Evolutionary conservation across 2,797 vertebrate genomes (phyloP).

Genomic region (Periparus ater): DNA sequence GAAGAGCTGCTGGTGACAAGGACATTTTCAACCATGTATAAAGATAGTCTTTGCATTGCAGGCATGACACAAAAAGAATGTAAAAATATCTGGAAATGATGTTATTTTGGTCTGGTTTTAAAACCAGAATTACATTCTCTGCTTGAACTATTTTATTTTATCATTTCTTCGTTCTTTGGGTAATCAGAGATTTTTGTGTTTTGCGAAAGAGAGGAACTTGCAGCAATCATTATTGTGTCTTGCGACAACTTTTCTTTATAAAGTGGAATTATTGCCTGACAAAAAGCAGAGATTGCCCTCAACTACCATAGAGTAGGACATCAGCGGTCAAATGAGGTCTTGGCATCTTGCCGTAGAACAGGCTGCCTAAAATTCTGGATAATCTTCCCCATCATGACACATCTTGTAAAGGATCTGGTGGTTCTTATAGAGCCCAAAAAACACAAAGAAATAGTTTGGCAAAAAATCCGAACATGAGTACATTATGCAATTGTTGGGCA

Average conservation of each 20-base stretch:
- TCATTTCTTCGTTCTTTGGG: not conserved
- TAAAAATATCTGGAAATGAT: conserved; percentile 36
- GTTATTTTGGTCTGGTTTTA: conserved; percentile 42
- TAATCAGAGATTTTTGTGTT: conserved; percentile 66
- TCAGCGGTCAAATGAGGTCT: conserved; percentile 16
- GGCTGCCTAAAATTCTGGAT: not conserved
- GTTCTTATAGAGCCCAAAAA: not conserved
- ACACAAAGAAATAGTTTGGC: not conserved
- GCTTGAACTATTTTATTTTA: conserved; percentile 19
- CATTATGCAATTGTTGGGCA: conserved; percentile 46
- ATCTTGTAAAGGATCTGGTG: not conserved
- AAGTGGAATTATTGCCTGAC: conserved; percentile 13
- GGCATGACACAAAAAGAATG: not conserved
- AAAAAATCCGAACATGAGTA: not conserved
- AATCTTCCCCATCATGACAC: not conserved
- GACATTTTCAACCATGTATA: not conserved
- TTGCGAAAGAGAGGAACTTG: conserved; percentile 12
- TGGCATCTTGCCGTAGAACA: not conserved
- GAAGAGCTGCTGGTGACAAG: not conserved
- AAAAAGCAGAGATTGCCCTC: conserved; percentile 46
- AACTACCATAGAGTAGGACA: not conserved
- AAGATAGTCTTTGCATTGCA: not conserved
- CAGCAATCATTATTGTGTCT: conserved; percentile 36
- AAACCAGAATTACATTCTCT: conserved; percentile 22
- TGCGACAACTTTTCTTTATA: conserved; percentile 7